Conservation (phyloP, 2,888 invertebrate species). For the Lycocerus yunnanus region DNA sequence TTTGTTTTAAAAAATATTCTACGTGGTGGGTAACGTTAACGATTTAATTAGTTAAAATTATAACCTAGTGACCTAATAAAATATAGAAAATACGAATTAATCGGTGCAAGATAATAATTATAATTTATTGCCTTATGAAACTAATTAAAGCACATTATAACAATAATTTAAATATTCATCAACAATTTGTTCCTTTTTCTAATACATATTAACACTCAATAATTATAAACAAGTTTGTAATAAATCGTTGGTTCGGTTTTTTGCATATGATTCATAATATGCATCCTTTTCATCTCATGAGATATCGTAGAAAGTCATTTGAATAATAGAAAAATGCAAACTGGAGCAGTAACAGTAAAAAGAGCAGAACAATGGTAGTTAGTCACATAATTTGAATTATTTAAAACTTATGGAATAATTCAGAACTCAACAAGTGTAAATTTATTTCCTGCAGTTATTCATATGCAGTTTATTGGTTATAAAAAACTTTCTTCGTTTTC, state of each 20-base stretch:
- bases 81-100: neutral
- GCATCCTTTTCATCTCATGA: neutral
- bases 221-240: neutral
- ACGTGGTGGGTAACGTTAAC: neutral
- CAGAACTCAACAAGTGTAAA: neutral
- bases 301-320: neutral
- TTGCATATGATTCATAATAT: neutral
- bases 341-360: conserved; percentile 3
- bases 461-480: neutral
- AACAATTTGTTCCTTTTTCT: neutral
- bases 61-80: neutral
- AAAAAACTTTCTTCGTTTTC: neutral
- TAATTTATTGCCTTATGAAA: neutral
- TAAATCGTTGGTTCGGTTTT: neutral
- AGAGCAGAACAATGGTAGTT: conserved; percentile 1
- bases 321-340: neutral
- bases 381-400: neutral
- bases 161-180: neutral
- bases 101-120: neutral
- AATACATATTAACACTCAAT: neutral
- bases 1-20: neutral
- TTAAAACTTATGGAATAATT: neutral
- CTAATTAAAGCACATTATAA: neutral
- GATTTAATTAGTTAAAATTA: neutral
- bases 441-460: neutral